Conservation (phyloP, 2,888 invertebrate genomes). For the Seira ritae region DNA sequence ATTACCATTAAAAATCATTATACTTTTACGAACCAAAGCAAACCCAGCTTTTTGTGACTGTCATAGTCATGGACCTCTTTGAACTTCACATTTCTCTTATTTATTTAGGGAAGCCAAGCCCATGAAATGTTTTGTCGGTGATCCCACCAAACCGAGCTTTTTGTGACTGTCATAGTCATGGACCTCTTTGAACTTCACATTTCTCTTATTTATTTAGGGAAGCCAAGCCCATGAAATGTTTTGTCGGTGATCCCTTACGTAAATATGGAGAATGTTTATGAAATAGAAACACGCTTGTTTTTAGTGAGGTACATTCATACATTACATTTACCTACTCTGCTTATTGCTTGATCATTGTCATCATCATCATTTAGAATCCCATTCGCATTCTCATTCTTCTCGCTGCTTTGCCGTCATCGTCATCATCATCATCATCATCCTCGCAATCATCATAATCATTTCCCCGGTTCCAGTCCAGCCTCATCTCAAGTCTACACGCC, state of each 20-base stretch:
- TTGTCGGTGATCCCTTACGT: not conserved
- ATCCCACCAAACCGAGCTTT: too few relatives aligned
- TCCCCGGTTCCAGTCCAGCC: too few relatives aligned
- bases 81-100: not conserved
- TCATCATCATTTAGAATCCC: constrained; percentile 20
- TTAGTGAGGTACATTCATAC: constrained; percentile 33
- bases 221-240: not conserved
- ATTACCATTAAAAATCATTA: constrained; percentile 44
- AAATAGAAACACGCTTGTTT: too few relatives aligned
- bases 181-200: too few relatives aligned
- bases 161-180: not conserved
- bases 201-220: not conserved
- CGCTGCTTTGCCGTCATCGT: constrained; percentile 4
- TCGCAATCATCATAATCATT: not conserved
- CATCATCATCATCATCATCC: not conserved
- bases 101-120: constrained; percentile 26
- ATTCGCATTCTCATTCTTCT: constrained; percentile 15
- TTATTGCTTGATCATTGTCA: constrained; percentile 47
- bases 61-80: constrained; percentile 32
- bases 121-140: constrained; percentile 38
- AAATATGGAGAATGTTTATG: too few relatives aligned
- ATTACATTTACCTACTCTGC: constrained; percentile 28
- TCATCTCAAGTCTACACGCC: too few relatives aligned
- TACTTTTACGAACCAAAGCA: too few relatives aligned
- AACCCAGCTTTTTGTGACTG: too few relatives aligned